Conservation (phyloP, 2,113 vertebrate genomes). For the Lophura nycthemera region DNA sequence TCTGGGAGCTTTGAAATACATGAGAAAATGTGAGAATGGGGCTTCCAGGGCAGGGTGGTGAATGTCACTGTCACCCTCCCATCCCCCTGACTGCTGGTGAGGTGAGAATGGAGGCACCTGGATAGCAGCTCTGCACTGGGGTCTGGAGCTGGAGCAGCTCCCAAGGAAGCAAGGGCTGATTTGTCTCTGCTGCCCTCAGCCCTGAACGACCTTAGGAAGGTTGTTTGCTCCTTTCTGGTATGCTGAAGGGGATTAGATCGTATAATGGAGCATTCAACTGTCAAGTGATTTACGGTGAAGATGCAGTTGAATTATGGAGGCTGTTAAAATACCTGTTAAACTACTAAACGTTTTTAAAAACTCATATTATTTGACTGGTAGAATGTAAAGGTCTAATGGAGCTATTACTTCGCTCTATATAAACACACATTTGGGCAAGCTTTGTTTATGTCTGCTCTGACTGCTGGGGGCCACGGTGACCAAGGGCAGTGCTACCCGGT, state of each 20-base stretch:
- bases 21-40: neutral
- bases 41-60: neutral
- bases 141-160: too few species aligned
- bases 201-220: neutral
- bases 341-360: conserved; percentile 63
- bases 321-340: conserved; percentile 53
- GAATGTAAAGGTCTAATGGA: conserved; percentile 52
- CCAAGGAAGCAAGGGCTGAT: too few species aligned
- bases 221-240: conserved; percentile 8
- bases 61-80: neutral
- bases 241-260: conserved; percentile 24
- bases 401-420: conserved; percentile 19
- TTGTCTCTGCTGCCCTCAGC: neutral
- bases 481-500: neutral
- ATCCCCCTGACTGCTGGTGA: neutral
- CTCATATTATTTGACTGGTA: conserved; percentile 53
- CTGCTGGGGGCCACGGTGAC: neutral
- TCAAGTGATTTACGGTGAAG: conserved; percentile 35
- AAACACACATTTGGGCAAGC: neutral
- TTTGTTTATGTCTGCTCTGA: neutral
- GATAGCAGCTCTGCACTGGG: neutral
- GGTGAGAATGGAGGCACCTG: neutral
- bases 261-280: neutral
- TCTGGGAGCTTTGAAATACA: neutral
- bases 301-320: conserved; percentile 49